A percentile compares a stretch with the other conserved stretches of the same genome.
Conservation (phyloP, 92 coral and sea anemone species). For the Umimayanthus kanabou region DNA sequence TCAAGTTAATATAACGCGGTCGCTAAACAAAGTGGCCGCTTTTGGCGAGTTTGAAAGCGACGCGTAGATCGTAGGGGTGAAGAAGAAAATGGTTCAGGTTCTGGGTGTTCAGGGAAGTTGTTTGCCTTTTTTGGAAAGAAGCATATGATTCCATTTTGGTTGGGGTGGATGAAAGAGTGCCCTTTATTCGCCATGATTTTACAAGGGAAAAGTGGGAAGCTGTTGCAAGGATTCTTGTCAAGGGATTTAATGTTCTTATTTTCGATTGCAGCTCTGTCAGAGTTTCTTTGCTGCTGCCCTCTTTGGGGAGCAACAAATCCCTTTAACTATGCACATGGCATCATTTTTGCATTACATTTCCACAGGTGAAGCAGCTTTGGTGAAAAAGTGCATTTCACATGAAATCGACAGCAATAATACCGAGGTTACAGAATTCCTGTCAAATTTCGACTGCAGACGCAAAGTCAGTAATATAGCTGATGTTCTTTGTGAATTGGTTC, state of each 20-base stretch:
- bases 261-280: slow-evolving; percentile 43
- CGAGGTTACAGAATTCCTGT: slow-evolving; percentile 7
- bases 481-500: slow-evolving; percentile 33
- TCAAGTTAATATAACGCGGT: too few relatives aligned
- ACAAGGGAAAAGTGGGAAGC: slow-evolving; percentile 64
- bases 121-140: slow-evolving; percentile 61
- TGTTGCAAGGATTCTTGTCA: slow-evolving; percentile 57
- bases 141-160: slow-evolving; percentile 52
- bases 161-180: slow-evolving; percentile 50
- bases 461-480: slow-evolving; percentile 22
- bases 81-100: slow-evolving; percentile 48
- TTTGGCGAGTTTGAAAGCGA: too few relatives aligned
- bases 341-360: neutral
- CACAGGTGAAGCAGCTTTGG: neutral
- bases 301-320: slow-evolving; percentile 38
- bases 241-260: slow-evolving; percentile 51
- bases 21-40: too few relatives aligned
- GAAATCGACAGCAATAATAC: neutral
- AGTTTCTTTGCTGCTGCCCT: slow-evolving; percentile 38
- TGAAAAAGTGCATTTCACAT: neutral
- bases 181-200: slow-evolving; percentile 58
- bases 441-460: slow-evolving; percentile 44
- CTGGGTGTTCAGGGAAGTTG: slow-evolving; percentile 61
- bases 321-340: neutral
- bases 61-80: neutral